Evolutionary conservation across 2,888 invertebrate genomes (phyloP).

Genomic region (Euspilapteryx auroguttella): DNA sequence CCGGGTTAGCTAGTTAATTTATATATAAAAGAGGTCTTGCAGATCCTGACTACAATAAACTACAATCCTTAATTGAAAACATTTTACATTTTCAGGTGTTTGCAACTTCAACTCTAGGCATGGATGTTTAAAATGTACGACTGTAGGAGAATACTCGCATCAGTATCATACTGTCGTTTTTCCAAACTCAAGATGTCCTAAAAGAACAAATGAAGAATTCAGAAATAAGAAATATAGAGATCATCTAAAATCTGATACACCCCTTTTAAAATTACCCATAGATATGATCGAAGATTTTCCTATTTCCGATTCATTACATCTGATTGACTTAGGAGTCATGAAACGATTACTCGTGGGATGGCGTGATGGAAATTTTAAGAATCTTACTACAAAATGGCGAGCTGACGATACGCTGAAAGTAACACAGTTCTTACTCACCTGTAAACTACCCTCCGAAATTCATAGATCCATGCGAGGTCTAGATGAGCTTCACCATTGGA

Average conservation of each 20-base stretch:
- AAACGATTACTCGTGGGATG: constrained; percentile 10
- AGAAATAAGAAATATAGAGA: constrained; percentile 9
- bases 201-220: constrained; percentile 10
- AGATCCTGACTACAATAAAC: no score
- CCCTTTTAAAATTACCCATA: constrained; percentile 9
- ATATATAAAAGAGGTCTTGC: no score
- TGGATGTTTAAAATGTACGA: constrained; percentile 10
- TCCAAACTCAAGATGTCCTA: constrained; percentile 1
- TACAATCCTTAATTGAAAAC: not conserved
- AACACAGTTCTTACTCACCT: constrained; percentile 3
- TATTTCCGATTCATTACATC: constrained; percentile 11
- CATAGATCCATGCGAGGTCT: constrained; percentile 9
- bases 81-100: constrained; percentile 5
- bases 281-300: constrained; percentile 13
- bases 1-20: no score
- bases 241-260: constrained; percentile 11
- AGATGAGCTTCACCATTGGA: constrained; percentile 8
- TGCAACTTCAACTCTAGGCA: constrained; percentile 8
- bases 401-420: constrained; percentile 6
- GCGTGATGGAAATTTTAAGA: constrained; percentile 10
- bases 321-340: constrained; percentile 12
- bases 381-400: constrained; percentile 9
- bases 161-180: constrained; percentile 8
- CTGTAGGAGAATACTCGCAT: constrained; percentile 10
- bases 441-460: constrained; percentile 8